Base-by-base conservation (phyloP, 2,113 vertebrate genomes). In the Danionella cerebrum region DNA sequence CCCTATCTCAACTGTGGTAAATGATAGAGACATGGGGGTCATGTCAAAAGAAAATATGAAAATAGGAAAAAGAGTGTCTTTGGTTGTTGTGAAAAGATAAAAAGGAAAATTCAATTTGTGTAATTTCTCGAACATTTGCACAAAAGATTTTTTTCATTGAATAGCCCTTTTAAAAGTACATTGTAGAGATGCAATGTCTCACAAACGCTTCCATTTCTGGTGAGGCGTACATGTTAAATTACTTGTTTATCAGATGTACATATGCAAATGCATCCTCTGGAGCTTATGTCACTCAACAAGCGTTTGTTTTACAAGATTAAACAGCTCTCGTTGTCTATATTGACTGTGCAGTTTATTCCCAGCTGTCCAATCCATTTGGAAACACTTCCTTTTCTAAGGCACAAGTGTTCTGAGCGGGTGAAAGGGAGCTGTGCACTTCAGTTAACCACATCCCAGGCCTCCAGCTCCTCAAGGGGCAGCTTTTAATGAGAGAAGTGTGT, bases 361-460 rank as follows among this genome's bases (percentile, higher is more conserved):
- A 81, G 77, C 67, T 60, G 82, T 72, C 62, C 44, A 48, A 36
- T 22, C 59, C 33, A 58, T 48, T 73, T 55, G 66, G 41, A 73
- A 76, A 76, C 74, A 29, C 52, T 64, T 48, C 5, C 53, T 79
- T 83, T 66, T 74, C 71, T 72, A 24, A 39, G 72, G 31, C 50
- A 69, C 7, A 79, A 81, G 35, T 48, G 14, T 38, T 77, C 64
- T 78, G 51, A 12, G 22, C 12, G 33, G 38, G 38, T 74, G 74
- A 58, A 14, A 36, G 36, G n/a, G 60, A 11, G 47, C 70, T 47
- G 58, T 13, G 63, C 65, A 35, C 16, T 81, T 71, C 33, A 42
- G 62, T 78, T 73, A 76, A 73, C 70, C 68, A 67, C 53, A 71
- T 69, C 79, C 65, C 72, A 77, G 75, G 70, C 71, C 52, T 62